Conservation (phyloP, 2,888 invertebrate genomes). For the Agelastica alni region DNA sequence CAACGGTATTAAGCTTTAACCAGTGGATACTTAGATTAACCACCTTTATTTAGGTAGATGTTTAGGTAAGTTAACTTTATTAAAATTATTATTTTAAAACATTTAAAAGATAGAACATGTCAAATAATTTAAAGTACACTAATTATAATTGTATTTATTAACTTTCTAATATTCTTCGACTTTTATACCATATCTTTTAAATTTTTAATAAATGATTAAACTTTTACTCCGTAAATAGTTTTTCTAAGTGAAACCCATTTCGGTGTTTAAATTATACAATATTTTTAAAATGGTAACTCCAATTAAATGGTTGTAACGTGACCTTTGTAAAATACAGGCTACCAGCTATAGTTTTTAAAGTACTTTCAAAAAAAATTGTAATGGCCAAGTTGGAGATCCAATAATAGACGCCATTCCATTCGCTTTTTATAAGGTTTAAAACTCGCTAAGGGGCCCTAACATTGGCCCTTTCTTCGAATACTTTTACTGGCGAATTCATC, state of each 20-base stretch:
- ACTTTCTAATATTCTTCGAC: too few relatives aligned
- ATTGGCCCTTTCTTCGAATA: conserved; percentile 20
- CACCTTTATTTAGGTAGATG: too few relatives aligned
- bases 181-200: background rate
- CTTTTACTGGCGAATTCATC: conserved; percentile 22
- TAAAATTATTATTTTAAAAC: background rate
- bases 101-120: too few relatives aligned
- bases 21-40: too few relatives aligned
- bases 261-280: conserved; percentile 4
- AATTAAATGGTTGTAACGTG: conserved; percentile 24
- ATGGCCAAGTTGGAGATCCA: conserved; percentile 26
- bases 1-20: too few relatives aligned
- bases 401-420: conserved; percentile 26
- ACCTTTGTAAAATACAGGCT: conserved; percentile 18
- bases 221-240: background rate
- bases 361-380: conserved; percentile 29
- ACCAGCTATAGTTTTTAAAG: conserved; percentile 19
- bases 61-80: background rate
- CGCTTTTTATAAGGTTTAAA: conserved; percentile 28
- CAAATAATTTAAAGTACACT: too few relatives aligned
- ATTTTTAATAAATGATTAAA: background rate
- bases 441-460: conserved; percentile 24
- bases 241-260: background rate
- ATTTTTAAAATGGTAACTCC: conserved; percentile 12
- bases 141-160: too few relatives aligned